These are phyloP conservation scores for Lucifuga dentata DNA, from an alignment of 2,113 vertebrate species.

Conservation along the genomic window DNA sequence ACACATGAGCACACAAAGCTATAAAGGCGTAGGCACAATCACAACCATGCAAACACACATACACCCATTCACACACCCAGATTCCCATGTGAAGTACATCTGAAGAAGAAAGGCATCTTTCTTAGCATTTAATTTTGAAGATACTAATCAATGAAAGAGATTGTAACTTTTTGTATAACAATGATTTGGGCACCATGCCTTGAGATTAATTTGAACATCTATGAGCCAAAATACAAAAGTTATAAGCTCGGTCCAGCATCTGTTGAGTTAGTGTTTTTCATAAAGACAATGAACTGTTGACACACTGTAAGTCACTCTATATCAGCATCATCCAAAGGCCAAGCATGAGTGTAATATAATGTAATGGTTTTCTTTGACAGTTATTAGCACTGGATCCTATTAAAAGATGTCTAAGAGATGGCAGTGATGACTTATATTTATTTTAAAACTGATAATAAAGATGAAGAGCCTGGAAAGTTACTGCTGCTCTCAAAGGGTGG, in stretches of 20 bases:
- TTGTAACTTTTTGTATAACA: neutral
- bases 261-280: slow-evolving; percentile 11
- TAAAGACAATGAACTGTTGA: slow-evolving; percentile 14
- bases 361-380: no score
- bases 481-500: neutral
- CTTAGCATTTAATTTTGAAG: no score
- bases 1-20: slow-evolving; percentile 5
- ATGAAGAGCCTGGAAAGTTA: neutral
- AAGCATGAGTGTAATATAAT: no score
- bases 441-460: neutral
- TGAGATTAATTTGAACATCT: neutral
- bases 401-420: neutral
- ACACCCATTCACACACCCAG: neutral
- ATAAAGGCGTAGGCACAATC: neutral
- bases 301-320: slow-evolving; percentile 6
- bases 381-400: neutral
- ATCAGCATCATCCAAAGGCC: neutral
- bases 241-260: slow-evolving; percentile 3
- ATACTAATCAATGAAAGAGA: no score
- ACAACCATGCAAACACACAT: slow-evolving; percentile 8
- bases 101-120: no score
- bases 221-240: slow-evolving; percentile 12
- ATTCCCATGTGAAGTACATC: no score
- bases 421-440: slow-evolving; percentile 3
- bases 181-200: neutral